Base-by-base conservation (phyloP, 2,888 invertebrate species). In the Coelopa pilipes region DNA sequence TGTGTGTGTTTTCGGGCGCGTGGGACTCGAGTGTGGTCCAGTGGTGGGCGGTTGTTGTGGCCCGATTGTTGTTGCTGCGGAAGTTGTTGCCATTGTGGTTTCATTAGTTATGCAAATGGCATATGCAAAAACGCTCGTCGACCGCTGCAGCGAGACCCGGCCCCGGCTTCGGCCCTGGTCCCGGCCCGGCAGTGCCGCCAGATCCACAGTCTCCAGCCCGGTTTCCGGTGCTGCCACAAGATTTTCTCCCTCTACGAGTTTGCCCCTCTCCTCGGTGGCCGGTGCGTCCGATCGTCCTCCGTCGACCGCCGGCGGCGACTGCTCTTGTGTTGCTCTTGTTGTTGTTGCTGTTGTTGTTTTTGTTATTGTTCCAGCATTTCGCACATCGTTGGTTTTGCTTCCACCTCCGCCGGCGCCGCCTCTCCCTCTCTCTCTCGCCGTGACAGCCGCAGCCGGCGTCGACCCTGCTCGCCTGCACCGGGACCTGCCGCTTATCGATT, bases 41-140 rank as follows among this genome's bases (percentile, higher is more conserved):
- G 49, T 66, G 24, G 15, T 62, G 12, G 15, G 50, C 50, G 21
- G 17, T 53, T 67, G 34, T n/a, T 67, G 45, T 67, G 7, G 17
- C 55, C 53, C 53, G 3, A 19, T 67, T 47, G 69, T 60, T 60
- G 60, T 47, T 49, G 15, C 45, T 70, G 15, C 15, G 9, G 46
- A 19, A n/a, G 45, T 34, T 46, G 21, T 24, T 19, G 46, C 57
- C 34, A 34, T 19, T 69, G 69, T 47, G 34, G 59, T 70, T 70
- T 59, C 70, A 70, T 70, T 70, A 70, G 49, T 47, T 21, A 70
- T 70, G 59, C 59, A 46, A 53, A 55, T 15, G 13, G 62, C 62
- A 62, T 62, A 62, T 34, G 34, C 24, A 62, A 45, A 24, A 62
- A 34, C 34, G 7, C 34, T 34, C 34, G 2, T 34, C 34, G 7